Base-by-base conservation (phyloP, 2,797 vertebrate genomes). In the Falco biarmicus region DNA sequence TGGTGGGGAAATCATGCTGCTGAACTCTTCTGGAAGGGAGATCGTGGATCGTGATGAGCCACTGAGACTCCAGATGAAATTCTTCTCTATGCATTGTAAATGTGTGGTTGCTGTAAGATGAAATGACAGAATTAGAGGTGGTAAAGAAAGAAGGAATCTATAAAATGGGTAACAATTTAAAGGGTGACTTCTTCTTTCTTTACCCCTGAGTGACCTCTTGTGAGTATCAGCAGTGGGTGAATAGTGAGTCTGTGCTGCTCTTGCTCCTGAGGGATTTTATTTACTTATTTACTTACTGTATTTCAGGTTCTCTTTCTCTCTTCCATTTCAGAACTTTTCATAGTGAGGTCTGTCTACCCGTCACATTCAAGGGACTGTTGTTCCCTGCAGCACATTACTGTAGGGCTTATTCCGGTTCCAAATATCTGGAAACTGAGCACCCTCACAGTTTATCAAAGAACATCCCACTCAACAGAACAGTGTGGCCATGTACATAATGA, bases 401-500 rank as follows among this genome's bases (percentile, higher is more conserved):
- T 51, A 50, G 41, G 78, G 68, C 65, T 95, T 79, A 75, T 90
- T 79, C 43, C 18, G 2, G 80, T 81, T 93, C 75, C 78, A 59
- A 56, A 48, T 86, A n/a, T 26, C 65, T 73, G 88, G 77, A 86
- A 96, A 86, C 73, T 5, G 13, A 78, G 76, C 79, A 61, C 79
- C 65, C 76, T 90, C 3, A 8, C 32, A 71, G 61, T 57, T 94
- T 92, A 91, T 81, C 92, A 96, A 87, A 91, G 84, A 84, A 47
- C 65, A 76, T 91, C 47, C 0, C 37, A 54, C 75, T 92, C 68
- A 75, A 28, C 80, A 91, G 93, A 93, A 81, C 90, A 92, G 66
- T 1, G 0, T 87, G 87, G 37, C 84, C 4, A 0, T 45, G 76
- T 56, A 70, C 89, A 63, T 88, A 87, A 90, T 86, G 89, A 96